Evolutionary conservation across 2,113 vertebrate genomes (phyloP).

Genomic region (Protomyctophum bolini): DNA sequence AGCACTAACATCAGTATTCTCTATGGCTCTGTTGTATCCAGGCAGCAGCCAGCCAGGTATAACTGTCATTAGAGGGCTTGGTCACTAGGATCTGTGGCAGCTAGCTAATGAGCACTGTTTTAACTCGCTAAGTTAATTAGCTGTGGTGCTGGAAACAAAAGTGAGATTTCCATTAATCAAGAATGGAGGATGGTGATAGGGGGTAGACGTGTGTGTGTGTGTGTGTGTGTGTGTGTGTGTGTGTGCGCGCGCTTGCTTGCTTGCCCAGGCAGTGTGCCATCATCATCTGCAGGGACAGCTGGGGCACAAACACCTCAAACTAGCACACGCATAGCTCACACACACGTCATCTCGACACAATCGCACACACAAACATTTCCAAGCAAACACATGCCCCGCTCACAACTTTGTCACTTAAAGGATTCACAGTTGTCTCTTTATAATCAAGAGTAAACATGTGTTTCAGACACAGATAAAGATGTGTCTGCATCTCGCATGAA

Average conservation of each 20-base stretch:
- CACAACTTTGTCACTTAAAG: constrained; percentile 79
- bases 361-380: constrained; percentile 75
- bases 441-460: constrained; percentile 79
- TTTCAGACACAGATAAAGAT: constrained; percentile 76
- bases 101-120: constrained; percentile 78
- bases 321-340: constrained; percentile 61
- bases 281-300: constrained; percentile 70
- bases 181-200: constrained; percentile 24
- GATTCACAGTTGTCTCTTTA: constrained; percentile 78
- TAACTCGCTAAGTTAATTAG: constrained; percentile 82
- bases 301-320: constrained; percentile 69
- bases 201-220: constrained; percentile 8
- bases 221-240: constrained; percentile 46
- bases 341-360: constrained; percentile 61
- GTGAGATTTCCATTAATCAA: constrained; percentile 83
- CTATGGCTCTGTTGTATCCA: constrained; percentile 56
- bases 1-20: constrained; percentile 73
- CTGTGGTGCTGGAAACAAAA: constrained; percentile 80
- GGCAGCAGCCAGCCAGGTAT: constrained; percentile 49
- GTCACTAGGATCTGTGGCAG: constrained; percentile 59
- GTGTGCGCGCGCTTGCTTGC: constrained; percentile 71
- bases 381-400: constrained; percentile 74
- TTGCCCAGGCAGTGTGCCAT: constrained; percentile 81
- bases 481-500: constrained; percentile 72
- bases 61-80: constrained; percentile 67